Base-by-base conservation (phyloP, 2,888 invertebrate species). In the Dolichopus griseipennis region DNA sequence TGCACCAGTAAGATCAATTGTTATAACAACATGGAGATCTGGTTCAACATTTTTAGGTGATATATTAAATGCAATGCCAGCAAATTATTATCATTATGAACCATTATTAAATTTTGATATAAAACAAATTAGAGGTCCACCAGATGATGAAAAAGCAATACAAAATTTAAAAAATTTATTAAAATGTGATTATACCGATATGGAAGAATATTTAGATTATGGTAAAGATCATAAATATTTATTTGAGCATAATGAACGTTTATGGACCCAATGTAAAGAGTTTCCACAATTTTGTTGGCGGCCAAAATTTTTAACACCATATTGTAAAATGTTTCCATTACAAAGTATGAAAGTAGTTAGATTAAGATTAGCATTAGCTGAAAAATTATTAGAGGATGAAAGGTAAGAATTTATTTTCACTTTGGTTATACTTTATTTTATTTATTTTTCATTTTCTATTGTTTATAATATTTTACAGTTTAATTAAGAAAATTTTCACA, bases 41-140 rank as follows among this genome's bases (percentile, higher is more conserved):
- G 95, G 95, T 8, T 93, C 94, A 22, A 94, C 94, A 52, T 95
- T 95, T 79, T 84, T 95, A 67, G 94, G 93, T 67, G 93, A 93
- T 76, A 86, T 93, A 64, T 79, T 94, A 65, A 92, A 92, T 78
- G 85, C 92, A 34, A 87, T 93, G 78, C 93, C 94, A 21, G 93
- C 88, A 41, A 94, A 90, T 79, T 95, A 86, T 81, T 95, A 94
- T 82, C 93, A 94, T 78, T 95, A 94, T 78, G 95, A 95, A 80
- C 95, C 95, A 43, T 82, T 95, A 70, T 83, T 93, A 70, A 89
- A 91, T 76, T 91, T 90, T 81, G 91, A 90, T 70, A 92, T 93
- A 73, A 85, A 89, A 72, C 92, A 92, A 83, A 88, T 93, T 69
- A 85, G 93, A 74, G 90, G 89, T 10, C 86, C 89, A 27, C 89